Conservation (phyloP, 2,797 vertebrate species). For the Amniataba percoides region DNA sequence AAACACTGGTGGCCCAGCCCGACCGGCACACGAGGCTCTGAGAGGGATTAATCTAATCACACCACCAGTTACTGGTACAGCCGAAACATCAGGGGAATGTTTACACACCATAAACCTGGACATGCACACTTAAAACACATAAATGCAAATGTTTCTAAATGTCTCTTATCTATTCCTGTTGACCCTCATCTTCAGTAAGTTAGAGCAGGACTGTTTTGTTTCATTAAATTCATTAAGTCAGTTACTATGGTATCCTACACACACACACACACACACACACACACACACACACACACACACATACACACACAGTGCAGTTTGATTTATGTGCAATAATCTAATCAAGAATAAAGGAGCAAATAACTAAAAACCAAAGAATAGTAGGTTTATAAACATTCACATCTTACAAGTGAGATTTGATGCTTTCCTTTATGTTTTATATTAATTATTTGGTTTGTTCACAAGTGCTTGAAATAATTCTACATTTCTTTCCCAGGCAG, state of each 20-base stretch:
- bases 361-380: neutral
- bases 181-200: neutral
- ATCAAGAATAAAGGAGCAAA: neutral
- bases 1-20: neutral
- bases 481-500: neutral
- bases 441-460: slow-evolving; percentile 8
- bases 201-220: neutral
- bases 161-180: neutral
- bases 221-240: neutral
- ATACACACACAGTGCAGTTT: neutral
- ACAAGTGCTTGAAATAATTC: slow-evolving; percentile 46
- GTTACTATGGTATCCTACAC: neutral
- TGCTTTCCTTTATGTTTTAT: neutral
- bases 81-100: neutral
- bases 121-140: too few relatives aligned
- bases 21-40: neutral
- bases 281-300: too few relatives aligned
- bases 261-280: too few relatives aligned
- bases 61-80: neutral
- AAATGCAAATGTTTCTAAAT: neutral
- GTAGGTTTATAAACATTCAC: neutral
- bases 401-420: neutral
- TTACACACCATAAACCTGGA: slow-evolving; percentile 12
- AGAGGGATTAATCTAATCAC: neutral
- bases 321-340: neutral